Evolutionary conservation across 2,113 vertebrate genomes (phyloP).

Genomic region (Carlito syrichta): DNA sequence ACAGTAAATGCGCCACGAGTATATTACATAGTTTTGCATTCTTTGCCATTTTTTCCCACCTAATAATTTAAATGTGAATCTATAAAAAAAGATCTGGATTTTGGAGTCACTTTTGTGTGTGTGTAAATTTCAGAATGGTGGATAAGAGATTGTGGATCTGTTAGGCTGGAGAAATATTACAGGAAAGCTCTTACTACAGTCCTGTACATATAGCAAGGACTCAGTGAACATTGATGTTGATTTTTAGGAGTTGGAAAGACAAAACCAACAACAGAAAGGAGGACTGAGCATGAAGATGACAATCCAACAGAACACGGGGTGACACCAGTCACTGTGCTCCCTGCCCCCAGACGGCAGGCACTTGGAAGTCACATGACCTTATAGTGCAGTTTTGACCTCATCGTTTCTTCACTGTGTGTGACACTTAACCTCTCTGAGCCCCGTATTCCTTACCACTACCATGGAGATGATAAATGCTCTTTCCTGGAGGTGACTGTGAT

Average conservation of each 20-base stretch:
- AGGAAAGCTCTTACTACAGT: neutral
- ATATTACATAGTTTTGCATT: neutral
- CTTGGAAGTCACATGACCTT: neutral
- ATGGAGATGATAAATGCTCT: too few species aligned
- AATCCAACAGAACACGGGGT: rapidly evolving
- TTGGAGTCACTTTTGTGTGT: neutral
- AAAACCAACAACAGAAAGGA: neutral
- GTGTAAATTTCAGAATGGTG: neutral
- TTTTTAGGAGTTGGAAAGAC: neutral
- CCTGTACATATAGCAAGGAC: neutral
- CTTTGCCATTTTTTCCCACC: neutral
- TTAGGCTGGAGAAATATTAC: neutral
- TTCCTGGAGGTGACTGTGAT: too few species aligned
- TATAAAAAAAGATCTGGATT: neutral
- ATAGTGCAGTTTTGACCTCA: neutral
- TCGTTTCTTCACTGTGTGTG: neutral
- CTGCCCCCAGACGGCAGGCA: neutral
- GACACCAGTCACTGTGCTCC: neutral
- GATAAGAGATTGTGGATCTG: neutral
- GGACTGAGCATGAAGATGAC: neutral
- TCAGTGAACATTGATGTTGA: neutral
- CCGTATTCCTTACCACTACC: rapidly evolving
- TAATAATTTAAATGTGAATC: neutral
- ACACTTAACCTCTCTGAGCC: neutral
- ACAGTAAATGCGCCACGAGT: too few species aligned